phyloP scores from a whole-genome alignment of 2,797 vertebrate species.

The Brachymystax lenok region DNA sequence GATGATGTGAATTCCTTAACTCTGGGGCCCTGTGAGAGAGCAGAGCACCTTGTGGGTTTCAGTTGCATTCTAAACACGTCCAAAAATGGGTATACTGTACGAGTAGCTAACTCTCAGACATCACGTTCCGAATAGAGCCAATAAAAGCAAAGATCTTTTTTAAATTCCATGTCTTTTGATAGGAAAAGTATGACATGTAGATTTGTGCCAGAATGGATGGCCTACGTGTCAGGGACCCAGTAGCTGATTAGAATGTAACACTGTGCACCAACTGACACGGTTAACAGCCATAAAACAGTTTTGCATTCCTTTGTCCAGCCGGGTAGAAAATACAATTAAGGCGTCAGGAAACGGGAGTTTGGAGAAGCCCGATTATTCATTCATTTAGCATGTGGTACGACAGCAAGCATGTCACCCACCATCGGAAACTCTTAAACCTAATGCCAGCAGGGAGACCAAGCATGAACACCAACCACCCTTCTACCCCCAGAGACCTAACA shows the following conservation, averaged over 20 bases:
- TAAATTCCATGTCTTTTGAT: not conserved
- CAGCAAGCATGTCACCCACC: slow-evolving; percentile 34
- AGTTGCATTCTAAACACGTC: not conserved
- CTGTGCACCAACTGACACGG: slow-evolving; percentile 12
- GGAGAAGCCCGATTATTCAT: slow-evolving; percentile 10
- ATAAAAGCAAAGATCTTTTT: not conserved
- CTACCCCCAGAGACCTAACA: slow-evolving; percentile 16
- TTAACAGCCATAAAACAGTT: slow-evolving; percentile 19
- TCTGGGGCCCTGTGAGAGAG: not conserved
- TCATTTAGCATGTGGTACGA: slow-evolving; percentile 1
- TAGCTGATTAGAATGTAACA: slow-evolving; percentile 18
- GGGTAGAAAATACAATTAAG: slow-evolving; percentile 24
- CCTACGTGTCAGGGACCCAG: not conserved
- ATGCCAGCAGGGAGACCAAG: slow-evolving; percentile 42
- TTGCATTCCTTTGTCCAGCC: slow-evolving; percentile 33
- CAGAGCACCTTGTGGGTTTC: slow-evolving; percentile 1
- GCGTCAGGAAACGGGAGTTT: slow-evolving; percentile 12
- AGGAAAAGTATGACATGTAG: not conserved
- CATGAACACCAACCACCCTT: slow-evolving; percentile 37
- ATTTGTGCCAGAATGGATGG: not conserved
- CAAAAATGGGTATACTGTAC: slow-evolving; percentile 8
- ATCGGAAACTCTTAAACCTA: slow-evolving; percentile 40
- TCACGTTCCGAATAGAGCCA: slow-evolving; percentile 1
- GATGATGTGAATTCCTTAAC: not conserved
- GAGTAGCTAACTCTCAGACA: not conserved